Percentiles rank a stretch among this genome's conserved stretches.
These are phyloP conservation scores for Rhingia rostrata DNA, from an alignment of 2,888 invertebrate species.

Conservation along the genomic window DNA sequence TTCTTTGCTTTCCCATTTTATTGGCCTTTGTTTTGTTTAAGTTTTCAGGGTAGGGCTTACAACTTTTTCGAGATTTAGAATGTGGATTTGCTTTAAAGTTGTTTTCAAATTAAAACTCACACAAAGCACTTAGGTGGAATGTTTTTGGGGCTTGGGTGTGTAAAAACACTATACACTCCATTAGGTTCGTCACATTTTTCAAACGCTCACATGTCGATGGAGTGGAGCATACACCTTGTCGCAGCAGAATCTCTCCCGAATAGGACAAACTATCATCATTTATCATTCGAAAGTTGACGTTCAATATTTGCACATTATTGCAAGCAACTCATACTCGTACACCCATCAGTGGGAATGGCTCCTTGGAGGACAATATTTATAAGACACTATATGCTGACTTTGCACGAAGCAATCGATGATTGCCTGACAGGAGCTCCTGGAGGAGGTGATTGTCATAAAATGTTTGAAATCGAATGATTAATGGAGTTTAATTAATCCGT, in stretches of 20 bases:
- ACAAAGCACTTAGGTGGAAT: neutral
- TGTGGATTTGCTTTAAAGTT: constrained; percentile 25
- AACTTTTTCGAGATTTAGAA: neutral
- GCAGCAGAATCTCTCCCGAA: neutral
- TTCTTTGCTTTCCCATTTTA: neutral
- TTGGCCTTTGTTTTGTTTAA: constrained; percentile 8
- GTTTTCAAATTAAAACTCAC: constrained; percentile 36
- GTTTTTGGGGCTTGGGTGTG: neutral
- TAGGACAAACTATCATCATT: constrained; percentile 9
- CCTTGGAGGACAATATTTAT: constrained; percentile 11
- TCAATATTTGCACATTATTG: constrained; percentile 27
- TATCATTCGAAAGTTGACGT: constrained; percentile 16
- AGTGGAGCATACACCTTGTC: neutral
- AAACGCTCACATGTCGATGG: neutral
- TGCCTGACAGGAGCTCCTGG: constrained; percentile 9
- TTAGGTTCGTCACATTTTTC: neutral
- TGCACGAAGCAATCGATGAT: constrained; percentile 5
- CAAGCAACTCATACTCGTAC: neutral
- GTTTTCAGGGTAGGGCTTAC: neutral
- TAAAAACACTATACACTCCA: neutral
- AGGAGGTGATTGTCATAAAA: constrained; percentile 42
- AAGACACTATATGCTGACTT: constrained; percentile 7
- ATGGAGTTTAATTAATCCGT: constrained; percentile 59
- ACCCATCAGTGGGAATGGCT: neutral
- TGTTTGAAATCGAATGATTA: constrained; percentile 57